Evolutionary conservation across 2,797 vertebrate genomes (phyloP), one percentile per base, ranked within the genome.

Genomic region (Cercopithecus hamlyni): DNA sequence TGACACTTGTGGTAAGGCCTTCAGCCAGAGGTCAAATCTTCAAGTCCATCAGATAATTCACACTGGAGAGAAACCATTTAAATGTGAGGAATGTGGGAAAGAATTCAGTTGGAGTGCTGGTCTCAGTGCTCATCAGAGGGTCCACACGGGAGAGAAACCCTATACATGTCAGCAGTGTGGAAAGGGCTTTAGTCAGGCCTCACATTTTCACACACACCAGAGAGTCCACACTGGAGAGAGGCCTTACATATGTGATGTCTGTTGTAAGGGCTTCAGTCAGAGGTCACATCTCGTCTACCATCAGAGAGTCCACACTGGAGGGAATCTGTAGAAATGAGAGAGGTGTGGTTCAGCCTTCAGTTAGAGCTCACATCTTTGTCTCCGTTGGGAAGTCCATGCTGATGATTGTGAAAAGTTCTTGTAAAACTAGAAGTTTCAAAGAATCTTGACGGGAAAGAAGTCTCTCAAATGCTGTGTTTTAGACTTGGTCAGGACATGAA

Each of bases 1-100:
- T 12, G 96, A 83, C 0, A 98, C 97, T 0, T 98, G 98, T 14
- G 97, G 98, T 0, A 98, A 98, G 92, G 97, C 97, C 97, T 98
- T 98, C 94, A 98, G 97, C 96, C 98, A 98, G 96, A 94, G 97
- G 77, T 98, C 98, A 5, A 97, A 98, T 48, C 98, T 98, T 6
- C 97, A 98, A 5, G 97, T 98, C 30, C 98, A 98, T 20, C 97
- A 97, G 88, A 97, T 98, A 14, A 97, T 82, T 27, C 98, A 98
- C 76, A 98, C 98, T 0, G 98, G 98, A 2, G 97, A 98, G 87
- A 98, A 98, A 24, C 98, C 98, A 0, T 98, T 98, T 75, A 97
- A 97, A 39, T 98, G 98, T 22, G 97, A 95, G 52, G 97, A 97
- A 75, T 98, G 98, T 3, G 98, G 98, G 24, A 98, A 98, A 20